These are phyloP conservation scores for Protonibea diacanthus DNA, from an alignment of 2,797 vertebrate species.

Conservation along the genomic window DNA sequence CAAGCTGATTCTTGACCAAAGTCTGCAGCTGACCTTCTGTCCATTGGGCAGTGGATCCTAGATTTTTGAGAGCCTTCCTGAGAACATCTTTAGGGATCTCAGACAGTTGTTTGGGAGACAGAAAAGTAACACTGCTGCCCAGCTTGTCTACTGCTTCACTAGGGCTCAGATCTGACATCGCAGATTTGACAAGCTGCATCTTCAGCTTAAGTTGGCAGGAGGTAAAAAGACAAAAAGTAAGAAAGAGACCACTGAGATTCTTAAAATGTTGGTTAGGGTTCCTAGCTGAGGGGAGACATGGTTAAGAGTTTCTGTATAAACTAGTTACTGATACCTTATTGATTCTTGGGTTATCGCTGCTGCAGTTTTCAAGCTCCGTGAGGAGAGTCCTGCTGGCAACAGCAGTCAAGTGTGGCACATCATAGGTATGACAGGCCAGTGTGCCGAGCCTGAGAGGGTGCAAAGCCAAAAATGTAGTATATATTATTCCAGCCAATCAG, in stretches of 20 bases:
- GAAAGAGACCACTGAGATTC: background rate
- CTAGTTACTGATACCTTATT: conserved; percentile 67
- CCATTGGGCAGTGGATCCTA: conserved; percentile 58
- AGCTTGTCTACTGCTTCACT: conserved; percentile 33
- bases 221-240: background rate
- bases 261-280: background rate
- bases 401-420: conserved; percentile 49
- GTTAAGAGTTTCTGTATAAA: background rate
- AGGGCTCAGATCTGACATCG: conserved; percentile 24
- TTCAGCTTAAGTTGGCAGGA: conserved; percentile 69
- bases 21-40: conserved; percentile 49
- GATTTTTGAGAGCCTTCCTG: conserved; percentile 42
- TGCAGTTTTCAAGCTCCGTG: conserved; percentile 67
- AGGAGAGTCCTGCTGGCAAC: conserved; percentile 70
- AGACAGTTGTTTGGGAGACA: conserved; percentile 65
- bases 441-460: conserved; percentile 75
- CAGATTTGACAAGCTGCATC: conserved; percentile 57
- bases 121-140: conserved; percentile 37
- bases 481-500: background rate
- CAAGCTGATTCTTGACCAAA: conserved; percentile 67
- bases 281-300: background rate
- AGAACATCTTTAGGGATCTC: conserved; percentile 27
- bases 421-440: conserved; percentile 75
- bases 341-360: conserved; percentile 47
- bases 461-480: background rate